These are phyloP conservation scores for Arnoldichthys spilopterus DNA, from an alignment of 2,797 vertebrate species.

Conservation along the genomic window DNA sequence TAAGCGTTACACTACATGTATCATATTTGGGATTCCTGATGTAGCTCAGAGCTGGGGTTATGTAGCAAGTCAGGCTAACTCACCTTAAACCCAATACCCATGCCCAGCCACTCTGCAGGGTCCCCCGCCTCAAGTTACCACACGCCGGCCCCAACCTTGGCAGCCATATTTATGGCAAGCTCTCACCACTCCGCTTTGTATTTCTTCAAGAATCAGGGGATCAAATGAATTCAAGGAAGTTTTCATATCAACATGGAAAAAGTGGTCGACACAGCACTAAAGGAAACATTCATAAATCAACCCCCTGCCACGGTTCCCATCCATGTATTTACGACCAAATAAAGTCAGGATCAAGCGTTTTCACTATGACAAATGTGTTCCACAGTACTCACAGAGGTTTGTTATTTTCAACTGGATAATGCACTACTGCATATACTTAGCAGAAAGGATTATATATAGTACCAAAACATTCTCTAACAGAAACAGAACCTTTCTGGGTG, in stretches of 20 bases:
- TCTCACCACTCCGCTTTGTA: conserved; percentile 20
- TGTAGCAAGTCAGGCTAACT: conserved; percentile 32
- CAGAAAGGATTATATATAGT: not conserved
- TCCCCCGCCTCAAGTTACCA: conserved; percentile 54
- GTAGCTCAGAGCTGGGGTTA: conserved; percentile 26
- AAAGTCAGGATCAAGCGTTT: conserved; percentile 60
- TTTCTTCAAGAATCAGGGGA: conserved; percentile 42
- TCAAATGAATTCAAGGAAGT: conserved; percentile 59
- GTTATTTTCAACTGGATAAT: conserved; percentile 24
- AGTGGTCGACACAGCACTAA: conserved; percentile 28
- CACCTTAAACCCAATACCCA: conserved; percentile 43
- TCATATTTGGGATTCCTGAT: conserved; percentile 34
- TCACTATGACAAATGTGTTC: conserved; percentile 61
- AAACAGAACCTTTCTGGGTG: not conserved
- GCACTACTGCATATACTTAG: not conserved
- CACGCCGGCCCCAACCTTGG: conserved; percentile 32
- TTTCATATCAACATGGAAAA: conserved; percentile 51
- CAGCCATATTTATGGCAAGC: conserved; percentile 54
- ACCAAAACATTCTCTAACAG: not conserved
- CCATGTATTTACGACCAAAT: conserved; percentile 52
- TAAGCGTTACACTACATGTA: conserved; percentile 32
- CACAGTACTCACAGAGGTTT: conserved; percentile 51
- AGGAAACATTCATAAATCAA: conserved; percentile 43
- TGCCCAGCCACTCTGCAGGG: conserved; percentile 45
- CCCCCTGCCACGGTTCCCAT: conserved; percentile 20